These are phyloP conservation scores for Tetropium fuscum DNA, from an alignment of 2,888 invertebrate species.

Conservation along the genomic window DNA sequence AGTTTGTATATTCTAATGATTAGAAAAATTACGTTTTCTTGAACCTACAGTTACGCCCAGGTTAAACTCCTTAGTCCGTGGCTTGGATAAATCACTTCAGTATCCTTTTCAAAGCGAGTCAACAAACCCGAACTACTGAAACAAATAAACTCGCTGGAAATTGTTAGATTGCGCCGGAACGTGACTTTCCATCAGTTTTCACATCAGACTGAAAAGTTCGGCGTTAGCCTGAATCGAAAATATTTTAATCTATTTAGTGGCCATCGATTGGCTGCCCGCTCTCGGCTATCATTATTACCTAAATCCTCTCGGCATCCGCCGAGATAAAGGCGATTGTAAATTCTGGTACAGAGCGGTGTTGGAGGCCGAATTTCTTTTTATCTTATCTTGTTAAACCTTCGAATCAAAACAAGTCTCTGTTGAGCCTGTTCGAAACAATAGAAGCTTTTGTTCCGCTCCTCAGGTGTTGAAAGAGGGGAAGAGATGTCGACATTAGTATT, in stretches of 20 bases:
- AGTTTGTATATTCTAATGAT: no score
- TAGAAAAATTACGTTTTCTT: no score
- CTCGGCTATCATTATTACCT: constrained; percentile 31
- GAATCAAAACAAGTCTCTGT: not conserved
- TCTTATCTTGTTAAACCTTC: constrained; percentile 27
- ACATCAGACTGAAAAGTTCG: constrained; percentile 14
- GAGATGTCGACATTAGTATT: no score
- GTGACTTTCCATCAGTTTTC: not conserved
- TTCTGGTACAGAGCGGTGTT: constrained; percentile 26
- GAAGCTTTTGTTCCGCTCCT: not conserved
- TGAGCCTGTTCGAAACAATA: no score
- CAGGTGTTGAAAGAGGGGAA: no score
- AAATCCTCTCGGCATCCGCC: constrained; percentile 28
- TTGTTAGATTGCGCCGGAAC: constrained; percentile 1
- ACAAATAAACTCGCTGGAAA: constrained; percentile 3
- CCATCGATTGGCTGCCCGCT: constrained; percentile 28
- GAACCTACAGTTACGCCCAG: no score
- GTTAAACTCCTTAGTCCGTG: no score
- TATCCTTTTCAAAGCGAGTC: constrained; percentile 4
- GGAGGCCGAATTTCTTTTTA: constrained; percentile 29
- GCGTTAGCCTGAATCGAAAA: constrained; percentile 27
- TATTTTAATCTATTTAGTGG: constrained; percentile 32
- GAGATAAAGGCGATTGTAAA: constrained; percentile 30
- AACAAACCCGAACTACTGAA: constrained; percentile 13
- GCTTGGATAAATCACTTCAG: constrained; percentile 9